Evolutionary conservation across 2,797 vertebrate species (phyloP).

Genomic region (Myotis vivesi): DNA sequence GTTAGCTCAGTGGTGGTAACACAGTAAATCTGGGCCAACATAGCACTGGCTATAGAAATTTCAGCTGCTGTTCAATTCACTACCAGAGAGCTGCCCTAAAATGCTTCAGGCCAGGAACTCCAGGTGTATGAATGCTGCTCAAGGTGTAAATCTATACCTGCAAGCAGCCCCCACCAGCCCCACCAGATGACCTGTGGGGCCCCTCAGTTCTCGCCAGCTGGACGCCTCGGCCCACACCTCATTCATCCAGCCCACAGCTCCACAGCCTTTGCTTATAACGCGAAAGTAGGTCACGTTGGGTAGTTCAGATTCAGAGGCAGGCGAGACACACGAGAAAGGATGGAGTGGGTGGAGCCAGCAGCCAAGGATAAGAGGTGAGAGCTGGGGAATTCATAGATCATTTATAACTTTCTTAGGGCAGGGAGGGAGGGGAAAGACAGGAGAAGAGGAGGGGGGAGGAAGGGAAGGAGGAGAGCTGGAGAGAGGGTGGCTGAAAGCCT

Average conservation of each 20-base stretch:
- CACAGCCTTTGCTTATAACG: neutral
- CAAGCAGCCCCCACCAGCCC: neutral
- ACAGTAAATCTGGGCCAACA: constrained; percentile 45
- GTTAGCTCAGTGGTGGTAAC: neutral
- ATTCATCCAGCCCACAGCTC: neutral
- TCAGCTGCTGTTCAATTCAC: neutral
- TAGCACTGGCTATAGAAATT: constrained; percentile 48
- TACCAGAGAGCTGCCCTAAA: neutral
- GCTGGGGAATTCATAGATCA: neutral
- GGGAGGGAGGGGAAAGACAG: neutral
- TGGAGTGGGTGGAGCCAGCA: neutral
- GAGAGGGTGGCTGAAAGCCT: too few relatives aligned
- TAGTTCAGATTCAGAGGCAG: constrained; percentile 34
- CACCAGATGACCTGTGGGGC: neutral
- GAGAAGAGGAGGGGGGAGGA: too few relatives aligned
- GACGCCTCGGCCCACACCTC: neutral
- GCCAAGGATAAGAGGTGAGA: neutral
- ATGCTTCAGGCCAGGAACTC: neutral
- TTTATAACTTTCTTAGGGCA: neutral
- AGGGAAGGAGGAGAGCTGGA: too few relatives aligned
- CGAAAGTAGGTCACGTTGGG: constrained; percentile 50
- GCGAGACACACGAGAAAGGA: neutral
- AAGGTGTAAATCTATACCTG: neutral
- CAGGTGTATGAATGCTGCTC: neutral
- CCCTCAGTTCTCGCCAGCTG: neutral